Base-by-base conservation (phyloP, 1,140 invertebrate genomes). In the Agrypnia vestita region DNA sequence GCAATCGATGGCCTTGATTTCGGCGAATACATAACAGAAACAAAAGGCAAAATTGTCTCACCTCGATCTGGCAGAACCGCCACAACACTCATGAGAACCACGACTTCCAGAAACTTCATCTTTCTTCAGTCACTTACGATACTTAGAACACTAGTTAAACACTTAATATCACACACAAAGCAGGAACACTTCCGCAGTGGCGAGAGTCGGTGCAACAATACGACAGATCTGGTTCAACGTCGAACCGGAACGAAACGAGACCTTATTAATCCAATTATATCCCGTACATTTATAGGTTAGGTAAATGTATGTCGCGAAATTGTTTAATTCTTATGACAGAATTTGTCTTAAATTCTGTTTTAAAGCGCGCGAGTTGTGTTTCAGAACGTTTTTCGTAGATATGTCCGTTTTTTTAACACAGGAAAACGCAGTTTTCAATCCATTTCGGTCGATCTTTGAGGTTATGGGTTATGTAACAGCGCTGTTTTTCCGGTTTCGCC, bases 401-500 rank as follows among this genome's bases (percentile, higher is more conserved):
- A 6, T 6, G 6, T 51, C 8, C 8, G 49, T 51, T 51, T 13
- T 35, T n/a, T n/a, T n/a, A n/a, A n/a, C n/a, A n/a, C n/a, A n/a
- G n/a, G n/a, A n/a, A n/a, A n/a, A n/a, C n/a, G n/a, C 8, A 51
- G 3, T 13, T 51, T 51, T 51, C n/a, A 51, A 51, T 15, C 11
- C n/a, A 51, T 15, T 51, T 15, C 11, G 11, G 8, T 51, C 25
- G 61, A 12, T 35, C 8, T 64, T 64, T 25, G 25, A 64, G 21
- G 61, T 64, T 64, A 64, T 64, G 21, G 13, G n/a, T 64, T 64
- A 64, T 64, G 61, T 64, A 64, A 64, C 35, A 19, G 19, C 35
- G 25, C 19, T 25, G 9, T 21, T 59, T 59, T 21, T 59, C 9
- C 17, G 3, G 15, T 21, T 21, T 21, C 15, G 4, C n/a, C 6